Conservation (phyloP, 2,113 vertebrate species). For the Lasiurus borealis region DNA sequence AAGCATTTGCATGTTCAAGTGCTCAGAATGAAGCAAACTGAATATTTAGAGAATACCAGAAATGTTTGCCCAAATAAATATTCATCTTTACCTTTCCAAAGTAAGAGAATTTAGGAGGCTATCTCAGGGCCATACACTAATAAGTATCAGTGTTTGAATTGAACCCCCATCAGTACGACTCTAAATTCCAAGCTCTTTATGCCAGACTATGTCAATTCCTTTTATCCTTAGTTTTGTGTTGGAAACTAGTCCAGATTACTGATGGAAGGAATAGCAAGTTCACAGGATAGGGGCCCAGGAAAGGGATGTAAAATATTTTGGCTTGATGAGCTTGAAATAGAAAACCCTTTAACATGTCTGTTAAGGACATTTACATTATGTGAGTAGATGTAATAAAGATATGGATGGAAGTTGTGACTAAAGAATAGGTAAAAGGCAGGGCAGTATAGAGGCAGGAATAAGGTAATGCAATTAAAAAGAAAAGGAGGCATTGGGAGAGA, state of each 20-base stretch:
- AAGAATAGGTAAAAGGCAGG: background rate
- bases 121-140: background rate
- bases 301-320: background rate
- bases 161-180: background rate
- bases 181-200: background rate
- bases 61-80: background rate
- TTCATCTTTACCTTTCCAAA: background rate
- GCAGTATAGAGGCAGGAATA: background rate
- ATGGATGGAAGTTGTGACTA: background rate
- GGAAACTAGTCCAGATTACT: background rate
- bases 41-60: background rate
- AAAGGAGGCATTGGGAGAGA: background rate
- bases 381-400: background rate
- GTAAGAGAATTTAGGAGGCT: background rate
- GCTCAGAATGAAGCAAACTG: background rate
- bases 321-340: background rate
- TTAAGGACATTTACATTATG: background rate
- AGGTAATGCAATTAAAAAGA: background rate
- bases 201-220: background rate
- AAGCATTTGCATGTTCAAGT: background rate
- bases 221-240: slow-evolving; percentile 6
- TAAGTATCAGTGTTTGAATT: background rate
- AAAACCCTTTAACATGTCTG: background rate
- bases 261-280: background rate
- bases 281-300: background rate